Evolutionary conservation across 2,113 vertebrate species (phyloP).

Genomic region (Litocranius walleri): DNA sequence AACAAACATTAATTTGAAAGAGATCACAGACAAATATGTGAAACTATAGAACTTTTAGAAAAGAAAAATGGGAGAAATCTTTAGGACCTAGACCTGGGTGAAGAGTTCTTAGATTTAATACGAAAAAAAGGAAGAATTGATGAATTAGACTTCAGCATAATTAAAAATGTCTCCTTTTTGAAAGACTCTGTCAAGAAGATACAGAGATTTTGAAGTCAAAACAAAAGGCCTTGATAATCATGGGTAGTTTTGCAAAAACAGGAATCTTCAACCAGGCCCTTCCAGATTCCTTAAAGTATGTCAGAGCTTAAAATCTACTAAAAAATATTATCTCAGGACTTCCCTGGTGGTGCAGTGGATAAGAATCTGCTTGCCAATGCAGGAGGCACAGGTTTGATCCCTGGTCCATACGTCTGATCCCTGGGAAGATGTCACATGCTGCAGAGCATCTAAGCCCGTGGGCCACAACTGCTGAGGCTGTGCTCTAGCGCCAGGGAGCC

Average conservation of each 20-base stretch:
- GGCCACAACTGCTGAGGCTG: neutral
- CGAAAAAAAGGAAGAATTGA: neutral
- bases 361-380: neutral
- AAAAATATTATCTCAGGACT: neutral
- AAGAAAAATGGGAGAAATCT: neutral
- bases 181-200: neutral
- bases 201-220: neutral
- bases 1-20: neutral
- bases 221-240: neutral
- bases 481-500: rapidly evolving
- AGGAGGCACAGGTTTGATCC: neutral
- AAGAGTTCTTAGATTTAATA: neutral
- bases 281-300: neutral
- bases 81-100: neutral
- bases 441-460: neutral
- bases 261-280: neutral
- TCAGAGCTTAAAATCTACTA: neutral
- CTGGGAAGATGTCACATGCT: neutral
- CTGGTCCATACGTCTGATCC: neutral
- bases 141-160: neutral
- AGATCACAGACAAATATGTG: neutral
- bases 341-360: neutral
- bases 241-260: neutral
- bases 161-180: neutral
- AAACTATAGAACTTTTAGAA: neutral